Conservation (phyloP, 2,888 invertebrate species). For the Terebella lapidaria region DNA sequence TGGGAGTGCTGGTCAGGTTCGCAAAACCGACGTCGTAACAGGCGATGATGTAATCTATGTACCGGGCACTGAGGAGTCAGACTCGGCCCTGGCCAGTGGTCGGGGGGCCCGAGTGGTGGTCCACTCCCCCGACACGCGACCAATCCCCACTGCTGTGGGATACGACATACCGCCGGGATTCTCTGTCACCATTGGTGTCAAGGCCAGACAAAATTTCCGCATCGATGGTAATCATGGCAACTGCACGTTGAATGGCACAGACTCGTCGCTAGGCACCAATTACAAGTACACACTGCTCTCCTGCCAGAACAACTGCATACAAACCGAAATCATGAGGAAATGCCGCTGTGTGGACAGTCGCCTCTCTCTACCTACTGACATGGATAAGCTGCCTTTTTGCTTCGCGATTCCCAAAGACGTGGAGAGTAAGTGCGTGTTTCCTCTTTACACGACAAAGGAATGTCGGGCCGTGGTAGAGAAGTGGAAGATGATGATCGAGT, state of each 20-base stretch:
- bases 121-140: constrained; percentile 26
- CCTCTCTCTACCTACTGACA: constrained; percentile 11
- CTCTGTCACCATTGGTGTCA: constrained; percentile 28
- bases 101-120: constrained; percentile 27
- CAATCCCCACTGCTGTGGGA: constrained; percentile 26
- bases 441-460: background rate
- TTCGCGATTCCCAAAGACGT: constrained; percentile 18
- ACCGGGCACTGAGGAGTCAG: constrained; percentile 22
- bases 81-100: constrained; percentile 26
- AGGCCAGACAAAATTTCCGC: constrained; percentile 26
- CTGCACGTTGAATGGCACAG: constrained; percentile 17
- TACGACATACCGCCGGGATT: constrained; percentile 27
- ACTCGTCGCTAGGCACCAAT: background rate
- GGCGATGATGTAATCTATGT: background rate
- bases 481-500: constrained; percentile 13
- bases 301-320: constrained; percentile 30
- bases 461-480: background rate
- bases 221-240: constrained; percentile 27
- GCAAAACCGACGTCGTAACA: background rate
- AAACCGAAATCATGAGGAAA: constrained; percentile 22
- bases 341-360: constrained; percentile 27
- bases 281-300: constrained; percentile 26
- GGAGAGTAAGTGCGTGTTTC: background rate
- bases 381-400: constrained; percentile 19
- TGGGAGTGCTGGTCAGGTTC: constrained; percentile 26